Evolutionary conservation across 2,797 vertebrate genomes (phyloP).

Genomic region (Amblyopsis hoosieri): DNA sequence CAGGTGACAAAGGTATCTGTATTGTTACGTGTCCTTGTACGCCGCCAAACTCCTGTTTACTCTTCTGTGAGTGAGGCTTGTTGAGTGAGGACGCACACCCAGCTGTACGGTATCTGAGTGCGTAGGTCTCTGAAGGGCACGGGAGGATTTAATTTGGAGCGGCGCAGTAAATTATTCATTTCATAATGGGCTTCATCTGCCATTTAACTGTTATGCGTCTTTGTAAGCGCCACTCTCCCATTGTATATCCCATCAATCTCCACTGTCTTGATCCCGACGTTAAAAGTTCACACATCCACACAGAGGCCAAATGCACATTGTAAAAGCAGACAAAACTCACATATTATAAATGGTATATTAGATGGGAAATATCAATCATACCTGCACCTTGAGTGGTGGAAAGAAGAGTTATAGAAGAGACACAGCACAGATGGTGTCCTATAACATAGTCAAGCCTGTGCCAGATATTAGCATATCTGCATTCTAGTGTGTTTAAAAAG

Average conservation of each 20-base stretch:
- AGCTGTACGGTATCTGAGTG: slow-evolving; percentile 2
- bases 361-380: slow-evolving; percentile 3
- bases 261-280: slow-evolving; percentile 4
- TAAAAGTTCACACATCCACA: neutral
- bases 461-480: too few relatives aligned
- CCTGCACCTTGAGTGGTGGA: neutral
- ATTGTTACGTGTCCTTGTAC: slow-evolving; percentile 26
- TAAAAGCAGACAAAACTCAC: slow-evolving; percentile 3
- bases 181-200: slow-evolving; percentile 26
- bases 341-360: neutral
- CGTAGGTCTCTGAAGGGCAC: slow-evolving; percentile 39
- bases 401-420: neutral
- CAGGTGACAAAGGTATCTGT: slow-evolving; percentile 64
- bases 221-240: slow-evolving; percentile 13
- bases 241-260: slow-evolving; percentile 34
- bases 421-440: neutral
- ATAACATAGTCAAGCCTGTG: neutral
- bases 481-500: too few relatives aligned
- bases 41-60: slow-evolving; percentile 26
- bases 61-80: neutral
- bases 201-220: slow-evolving; percentile 31
- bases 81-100: too few relatives aligned
- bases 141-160: slow-evolving; percentile 39
- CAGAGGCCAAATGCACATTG: slow-evolving; percentile 9
- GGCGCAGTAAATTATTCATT: slow-evolving; percentile 54